A percentile compares a stretch with the other conserved stretches of the same genome.
Evolutionary conservation across 2,888 invertebrate genomes (phyloP).

Genomic region (Baronia brevicornis): DNA sequence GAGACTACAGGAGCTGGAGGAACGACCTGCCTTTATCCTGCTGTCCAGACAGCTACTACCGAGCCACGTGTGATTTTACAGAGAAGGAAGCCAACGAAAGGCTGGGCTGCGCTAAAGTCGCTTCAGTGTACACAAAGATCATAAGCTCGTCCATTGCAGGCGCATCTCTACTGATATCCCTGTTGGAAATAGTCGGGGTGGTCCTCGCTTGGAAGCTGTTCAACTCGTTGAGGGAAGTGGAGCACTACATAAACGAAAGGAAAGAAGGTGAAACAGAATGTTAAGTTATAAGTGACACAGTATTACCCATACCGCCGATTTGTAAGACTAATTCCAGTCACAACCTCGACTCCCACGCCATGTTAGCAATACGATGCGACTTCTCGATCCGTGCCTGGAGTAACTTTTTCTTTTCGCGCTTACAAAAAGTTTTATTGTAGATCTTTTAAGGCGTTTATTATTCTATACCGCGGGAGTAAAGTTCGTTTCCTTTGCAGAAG

Average conservation of each 20-base stretch:
- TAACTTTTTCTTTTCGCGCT: conserved; percentile 24
- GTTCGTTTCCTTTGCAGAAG: conserved; percentile 49
- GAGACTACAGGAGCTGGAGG: conserved; percentile 65
- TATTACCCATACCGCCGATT: conserved; percentile 30
- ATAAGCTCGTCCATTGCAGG: conserved; percentile 65
- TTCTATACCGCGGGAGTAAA: conserved; percentile 25
- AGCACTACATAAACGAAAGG: conserved; percentile 63
- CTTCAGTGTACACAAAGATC: conserved; percentile 66
- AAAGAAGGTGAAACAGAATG: conserved; percentile 69
- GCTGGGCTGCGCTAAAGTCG: conserved; percentile 67
- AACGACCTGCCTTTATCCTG: conserved; percentile 63
- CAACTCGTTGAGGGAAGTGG: conserved; percentile 57
- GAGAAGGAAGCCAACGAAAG: conserved; percentile 69
- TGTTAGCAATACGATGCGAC: conserved; percentile 17
- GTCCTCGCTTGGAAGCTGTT: conserved; percentile 61
- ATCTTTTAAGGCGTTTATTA: conserved; percentile 23
- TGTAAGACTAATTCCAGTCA: conserved; percentile 18
- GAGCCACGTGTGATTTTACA: conserved; percentile 63
- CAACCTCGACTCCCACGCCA: too few relatives aligned
- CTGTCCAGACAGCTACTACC: conserved; percentile 60
- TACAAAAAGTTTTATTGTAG: conserved; percentile 20
- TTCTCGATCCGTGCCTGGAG: conserved; percentile 23
- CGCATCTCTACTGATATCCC: conserved; percentile 51
- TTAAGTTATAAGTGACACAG: conserved; percentile 33
- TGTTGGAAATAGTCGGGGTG: conserved; percentile 54